Conservation (phyloP, 2,797 vertebrate genomes). For the Megaceryle alcyon region DNA sequence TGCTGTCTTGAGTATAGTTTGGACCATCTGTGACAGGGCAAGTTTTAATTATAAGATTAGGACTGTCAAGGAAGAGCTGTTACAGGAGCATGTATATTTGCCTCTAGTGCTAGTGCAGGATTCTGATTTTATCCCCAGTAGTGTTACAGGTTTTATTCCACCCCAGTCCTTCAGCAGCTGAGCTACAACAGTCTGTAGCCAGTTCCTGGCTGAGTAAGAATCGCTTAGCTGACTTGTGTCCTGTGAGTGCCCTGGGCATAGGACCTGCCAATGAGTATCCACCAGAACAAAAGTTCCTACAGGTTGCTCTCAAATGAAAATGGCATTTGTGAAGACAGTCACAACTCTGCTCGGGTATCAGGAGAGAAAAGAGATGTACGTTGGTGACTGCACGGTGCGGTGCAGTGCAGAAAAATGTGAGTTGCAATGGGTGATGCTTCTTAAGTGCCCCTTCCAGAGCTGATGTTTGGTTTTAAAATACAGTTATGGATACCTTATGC, state of each 20-base stretch:
- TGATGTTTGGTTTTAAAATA: neutral
- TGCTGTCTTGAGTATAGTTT: neutral
- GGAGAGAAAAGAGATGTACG: fast-evolving
- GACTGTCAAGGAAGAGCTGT: neutral
- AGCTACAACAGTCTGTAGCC: neutral
- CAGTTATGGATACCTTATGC: neutral
- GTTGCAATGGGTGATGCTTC: neutral
- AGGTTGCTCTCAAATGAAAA: neutral
- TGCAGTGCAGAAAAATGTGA: neutral
- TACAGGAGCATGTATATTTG: fast-evolving
- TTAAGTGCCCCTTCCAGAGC: neutral
- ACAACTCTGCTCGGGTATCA: fast-evolving
- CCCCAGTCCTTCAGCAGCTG: neutral
- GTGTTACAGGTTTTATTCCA: neutral
- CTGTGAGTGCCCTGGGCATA: neutral
- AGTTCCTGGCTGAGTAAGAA: neutral
- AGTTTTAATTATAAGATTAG: neutral
- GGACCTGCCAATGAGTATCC: neutral
- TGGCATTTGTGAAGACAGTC: neutral
- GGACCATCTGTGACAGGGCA: fast-evolving
- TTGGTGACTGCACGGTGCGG: neutral
- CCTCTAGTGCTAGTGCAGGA: neutral
- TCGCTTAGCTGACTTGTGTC: neutral
- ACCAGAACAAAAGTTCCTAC: neutral
- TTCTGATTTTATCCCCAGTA: neutral